Conservation (phyloP, 2,797 vertebrate genomes). For the Poliocrania exsul region DNA sequence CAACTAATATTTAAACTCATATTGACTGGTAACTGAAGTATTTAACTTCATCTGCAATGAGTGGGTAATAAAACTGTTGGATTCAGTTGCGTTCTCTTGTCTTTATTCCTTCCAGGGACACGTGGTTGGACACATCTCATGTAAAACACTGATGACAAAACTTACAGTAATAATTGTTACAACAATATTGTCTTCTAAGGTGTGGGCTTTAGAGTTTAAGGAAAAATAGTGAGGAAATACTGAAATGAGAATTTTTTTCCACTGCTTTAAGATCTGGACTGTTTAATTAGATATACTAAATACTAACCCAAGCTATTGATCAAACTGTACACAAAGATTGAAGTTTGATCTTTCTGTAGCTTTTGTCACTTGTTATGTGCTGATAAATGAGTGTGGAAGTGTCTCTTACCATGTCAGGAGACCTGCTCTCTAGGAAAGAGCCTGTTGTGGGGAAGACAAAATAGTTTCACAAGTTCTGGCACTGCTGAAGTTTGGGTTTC, state of each 20-base stretch:
- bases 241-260: background rate
- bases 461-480: background rate
- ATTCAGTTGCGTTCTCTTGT: background rate
- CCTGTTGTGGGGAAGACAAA: background rate
- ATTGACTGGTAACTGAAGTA: constrained; percentile 36
- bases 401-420: background rate
- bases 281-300: background rate
- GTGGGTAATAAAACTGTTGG: constrained; percentile 61
- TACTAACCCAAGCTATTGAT: background rate
- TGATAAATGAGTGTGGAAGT: background rate
- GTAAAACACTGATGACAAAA: background rate
- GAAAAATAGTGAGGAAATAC: background rate
- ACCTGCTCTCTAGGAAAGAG: background rate
- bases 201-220: background rate
- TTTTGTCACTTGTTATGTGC: background rate
- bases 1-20: constrained; percentile 14
- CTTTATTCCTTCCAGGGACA: background rate
- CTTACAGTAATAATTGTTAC: background rate
- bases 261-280: background rate
- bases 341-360: background rate
- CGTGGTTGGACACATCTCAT: background rate
- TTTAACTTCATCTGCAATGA: constrained; percentile 41
- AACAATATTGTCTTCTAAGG: background rate
- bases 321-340: background rate
- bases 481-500: background rate